Conservation (phyloP, 2,888 invertebrate species). For the Parascotia fuliginaria region DNA sequence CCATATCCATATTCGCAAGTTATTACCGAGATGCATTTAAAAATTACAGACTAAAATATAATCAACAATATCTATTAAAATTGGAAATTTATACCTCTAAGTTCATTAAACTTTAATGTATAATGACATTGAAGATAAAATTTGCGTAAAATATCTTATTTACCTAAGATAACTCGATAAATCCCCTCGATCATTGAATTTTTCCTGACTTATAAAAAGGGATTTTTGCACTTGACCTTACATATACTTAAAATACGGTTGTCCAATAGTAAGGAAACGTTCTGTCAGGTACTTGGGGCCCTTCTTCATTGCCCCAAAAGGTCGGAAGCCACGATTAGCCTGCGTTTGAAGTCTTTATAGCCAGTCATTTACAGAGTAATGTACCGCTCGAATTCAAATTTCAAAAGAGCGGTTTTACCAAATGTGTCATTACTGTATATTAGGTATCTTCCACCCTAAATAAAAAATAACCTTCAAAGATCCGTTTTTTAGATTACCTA, state of each 20-base stretch:
- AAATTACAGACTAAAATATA: no score
- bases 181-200: constrained; percentile 9
- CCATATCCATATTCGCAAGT: no score
- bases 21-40: no score
- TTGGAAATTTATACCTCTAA: no score
- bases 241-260: constrained; percentile 60
- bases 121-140: neutral
- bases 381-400: constrained; percentile 79
- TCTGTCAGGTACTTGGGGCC: constrained; percentile 69
- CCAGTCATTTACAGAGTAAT: constrained; percentile 79
- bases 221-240: constrained; percentile 51
- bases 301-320: constrained; percentile 71
- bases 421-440: constrained; percentile 62
- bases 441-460: constrained; percentile 46
- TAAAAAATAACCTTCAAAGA: constrained; percentile 47
- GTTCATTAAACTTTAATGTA: neutral
- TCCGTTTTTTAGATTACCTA: constrained; percentile 38
- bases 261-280: constrained; percentile 69
- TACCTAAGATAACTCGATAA: constrained; percentile 4
- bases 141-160: neutral
- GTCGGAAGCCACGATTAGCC: constrained; percentile 83
- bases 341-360: constrained; percentile 83
- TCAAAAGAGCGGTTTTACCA: constrained; percentile 67
- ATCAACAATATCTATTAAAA: no score
- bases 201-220: constrained; percentile 35